Base-by-base conservation (phyloP, 2,888 invertebrate genomes). In the Meta bourneti region DNA sequence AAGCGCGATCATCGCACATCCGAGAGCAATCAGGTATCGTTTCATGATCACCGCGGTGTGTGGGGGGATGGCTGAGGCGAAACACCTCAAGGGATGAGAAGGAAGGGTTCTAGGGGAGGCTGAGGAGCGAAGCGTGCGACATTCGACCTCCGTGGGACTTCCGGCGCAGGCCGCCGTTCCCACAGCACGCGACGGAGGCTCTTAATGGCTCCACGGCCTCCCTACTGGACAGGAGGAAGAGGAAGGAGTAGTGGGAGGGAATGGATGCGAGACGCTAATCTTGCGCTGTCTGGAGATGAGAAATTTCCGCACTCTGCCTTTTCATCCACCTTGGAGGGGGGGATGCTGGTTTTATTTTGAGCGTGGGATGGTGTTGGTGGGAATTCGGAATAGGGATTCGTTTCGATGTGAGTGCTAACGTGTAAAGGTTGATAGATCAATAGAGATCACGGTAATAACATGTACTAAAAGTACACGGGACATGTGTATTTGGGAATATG, bases 121-220 rank as follows among this genome's bases (percentile, higher is more conserved):
- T 9, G 11, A 16, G 16, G 75, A 78, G 88, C 20, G 87, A 87
- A 71, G 77, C 34, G 34, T 34, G 34, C 86, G 91, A 86, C 78
- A 91, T 82, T 82, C 78, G 91, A 91, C 74, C 85, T 86, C 75
- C 91, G 91, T 91, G 91, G 49, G 91, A 91, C 86, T 91, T 91
- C 91, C 91, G 86, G 90, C 80, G 71, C 85, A 61, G 61, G 61
- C 61, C 61, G 20, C 77, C 72, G 52, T 87, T 80, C 88, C 80
- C 79, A 72, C 78, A 54, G 34, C 87, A 81, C 88, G 88, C 81
- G 61, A 61, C 61, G 61, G 34, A 34, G 13, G 61, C 69, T 75
- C 20, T 61, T 61, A 61, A 74, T 9, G 86, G 79, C 34, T 80
- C 79, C 61, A 34, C 79, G 79, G 34, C 34, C 34, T 34, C 34